These are phyloP conservation scores for Antedon mediterranea DNA, from an alignment of 53 echinoderm and acorn worm genomes.

Conservation along the genomic window DNA sequence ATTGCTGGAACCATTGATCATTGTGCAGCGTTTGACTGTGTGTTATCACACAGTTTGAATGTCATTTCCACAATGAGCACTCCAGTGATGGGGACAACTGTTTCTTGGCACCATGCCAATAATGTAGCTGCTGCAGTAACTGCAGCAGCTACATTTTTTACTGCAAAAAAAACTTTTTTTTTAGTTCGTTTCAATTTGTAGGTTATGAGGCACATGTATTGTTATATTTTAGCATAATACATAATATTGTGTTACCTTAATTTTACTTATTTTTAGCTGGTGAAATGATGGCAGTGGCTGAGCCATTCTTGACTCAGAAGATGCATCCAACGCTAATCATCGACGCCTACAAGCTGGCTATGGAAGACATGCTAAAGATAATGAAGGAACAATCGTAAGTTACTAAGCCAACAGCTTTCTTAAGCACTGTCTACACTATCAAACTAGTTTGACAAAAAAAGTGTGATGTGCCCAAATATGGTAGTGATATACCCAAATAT, in stretches of 20 bases:
- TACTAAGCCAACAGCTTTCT: no score
- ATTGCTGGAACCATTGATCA: background rate
- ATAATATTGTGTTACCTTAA: background rate
- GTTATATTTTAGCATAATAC: no score
- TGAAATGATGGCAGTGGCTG: constrained; percentile 94
- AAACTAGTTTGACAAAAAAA: no score
- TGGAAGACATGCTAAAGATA: constrained; percentile 91
- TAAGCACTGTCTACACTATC: no score
- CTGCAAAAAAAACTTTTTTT: no score
- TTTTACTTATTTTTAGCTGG: constrained; percentile 39
- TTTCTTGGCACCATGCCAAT: background rate
- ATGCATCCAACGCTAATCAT: constrained; percentile 98
- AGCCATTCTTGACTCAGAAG: constrained; percentile 77
- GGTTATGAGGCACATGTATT: no score
- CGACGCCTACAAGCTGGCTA: constrained; percentile 67
- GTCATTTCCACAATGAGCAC: background rate
- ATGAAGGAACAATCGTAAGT: constrained; percentile 53
- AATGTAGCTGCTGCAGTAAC: no score
- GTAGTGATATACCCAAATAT: no score
- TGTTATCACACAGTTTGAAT: background rate
- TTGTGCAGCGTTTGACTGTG: background rate
- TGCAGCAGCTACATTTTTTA: no score
- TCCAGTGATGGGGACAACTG: background rate
- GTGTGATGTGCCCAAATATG: no score
- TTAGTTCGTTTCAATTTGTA: no score